phyloP scores from a whole-genome alignment of 2,797 vertebrate genomes.

The Arremon brunneinucha region DNA sequence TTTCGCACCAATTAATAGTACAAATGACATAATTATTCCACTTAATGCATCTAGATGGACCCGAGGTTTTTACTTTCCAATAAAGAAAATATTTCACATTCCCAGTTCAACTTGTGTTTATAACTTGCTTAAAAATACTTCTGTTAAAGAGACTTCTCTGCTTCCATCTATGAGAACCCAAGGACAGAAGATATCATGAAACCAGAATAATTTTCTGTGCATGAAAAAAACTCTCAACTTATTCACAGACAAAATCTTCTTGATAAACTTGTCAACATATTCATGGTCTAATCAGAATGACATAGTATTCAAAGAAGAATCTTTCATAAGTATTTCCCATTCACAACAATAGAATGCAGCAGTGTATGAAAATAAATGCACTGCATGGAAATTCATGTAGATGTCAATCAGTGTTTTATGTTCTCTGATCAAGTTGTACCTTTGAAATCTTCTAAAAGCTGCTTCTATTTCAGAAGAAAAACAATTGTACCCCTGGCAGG shows the following conservation, averaged over 20 bases:
- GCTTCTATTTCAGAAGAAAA: constrained; percentile 41
- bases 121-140: constrained; percentile 45
- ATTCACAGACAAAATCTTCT: not conserved
- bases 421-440: constrained; percentile 38
- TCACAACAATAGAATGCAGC: constrained; percentile 33
- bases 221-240: constrained; percentile 9
- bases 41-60: not conserved
- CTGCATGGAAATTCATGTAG: constrained; percentile 19
- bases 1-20: not conserved
- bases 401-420: constrained; percentile 1
- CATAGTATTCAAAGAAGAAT: not conserved
- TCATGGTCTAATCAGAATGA: constrained; percentile 15
- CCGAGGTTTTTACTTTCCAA: not conserved
- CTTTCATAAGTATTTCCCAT: constrained; percentile 8
- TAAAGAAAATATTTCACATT: not conserved
- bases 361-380: constrained; percentile 18
- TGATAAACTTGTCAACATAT: constrained; percentile 47
- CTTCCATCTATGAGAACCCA: constrained; percentile 2
- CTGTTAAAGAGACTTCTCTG: not conserved
- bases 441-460: constrained; percentile 35
- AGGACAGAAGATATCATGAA: not conserved
- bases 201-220: constrained; percentile 43
- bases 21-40: not conserved
- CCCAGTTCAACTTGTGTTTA: not conserved
- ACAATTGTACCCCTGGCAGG: not conserved